Evolutionary conservation across 2,113 vertebrate genomes (phyloP), one percentile per base, ranked within the genome.

Genomic region (Nicator chloris): DNA sequence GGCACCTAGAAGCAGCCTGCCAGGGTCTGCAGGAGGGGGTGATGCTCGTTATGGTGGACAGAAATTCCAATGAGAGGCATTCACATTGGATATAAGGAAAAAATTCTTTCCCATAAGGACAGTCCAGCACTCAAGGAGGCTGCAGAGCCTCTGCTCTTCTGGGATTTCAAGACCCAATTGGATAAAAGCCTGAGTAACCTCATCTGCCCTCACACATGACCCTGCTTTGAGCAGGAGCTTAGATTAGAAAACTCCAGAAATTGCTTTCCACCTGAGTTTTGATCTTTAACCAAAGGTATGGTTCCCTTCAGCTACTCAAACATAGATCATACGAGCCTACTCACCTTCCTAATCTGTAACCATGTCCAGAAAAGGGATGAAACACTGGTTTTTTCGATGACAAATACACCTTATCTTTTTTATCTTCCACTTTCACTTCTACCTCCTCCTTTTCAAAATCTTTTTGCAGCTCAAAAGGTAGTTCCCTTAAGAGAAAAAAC

Each of bases 281-380:
- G 45, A 77, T 73, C 15, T 19, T 65, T 86, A 66, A 57, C 21
- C 15, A 33, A 0, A 88, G 2, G 11, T 59, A 49, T 2, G 61
- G 53, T 10, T 56, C 31, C 35, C 40, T 69, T 79, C 49, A 91
- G 57, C 42, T 57, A 50, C 24, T 64, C 27, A 85, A 2, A 40
- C 47, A 75, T 0, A 64, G 19, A 85, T 45, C 19, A 54, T 0
- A 1, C 71, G 45, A 91, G 33, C 17, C 15, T 37, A 83, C 96
- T 97, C 61, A 99, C 99, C 99, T 99, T 97, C 99, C 99, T 51
- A 99, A 97, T 93, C 99, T 97, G 97, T 99, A 98, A 35, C 99
- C 99, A 37, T 96, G 98, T 42, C 99, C 99, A 33, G 98, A 99
- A 96, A 99, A 99, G 33, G 99, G 98, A 93, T 98, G 98, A 95